Base-by-base conservation (phyloP, 2,888 invertebrate species). In the Aleiodes testaceus region DNA sequence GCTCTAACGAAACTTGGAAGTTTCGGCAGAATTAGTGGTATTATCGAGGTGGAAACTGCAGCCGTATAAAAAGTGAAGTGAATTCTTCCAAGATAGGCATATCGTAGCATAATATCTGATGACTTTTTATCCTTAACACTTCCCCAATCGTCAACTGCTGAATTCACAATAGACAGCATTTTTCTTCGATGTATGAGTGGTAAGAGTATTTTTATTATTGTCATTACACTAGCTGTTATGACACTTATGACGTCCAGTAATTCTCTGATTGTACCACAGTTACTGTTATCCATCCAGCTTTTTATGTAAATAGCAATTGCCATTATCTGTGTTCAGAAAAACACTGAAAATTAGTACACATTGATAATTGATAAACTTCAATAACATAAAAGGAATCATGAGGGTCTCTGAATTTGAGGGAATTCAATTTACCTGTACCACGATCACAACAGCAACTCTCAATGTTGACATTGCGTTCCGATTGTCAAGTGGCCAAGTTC, bases 141-240 rank as follows among this genome's bases (percentile, higher is more conserved):
- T 22, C 59, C 26, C 74, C 74, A 74, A 50, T 74, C 74, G 9
- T 70, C 22, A 26, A 74, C 26, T 12, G 68, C 66, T 9, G 68
- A 70, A 5, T 66, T 63, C 3, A 72, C 12, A 14, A 74, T 59
- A 45, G 20, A 9, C 4, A 7, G n/a, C 52, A 70, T 49, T 11
- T 66, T 66, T 16, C 59, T 5, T 18, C 26, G 22, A 12, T 72
- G 20, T 16, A 68, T 20, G 11, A 59, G 66, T 1, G 30, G 45
- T n/a, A 61, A 12, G n/a, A 47, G 22, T 9, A 49, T 30, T 47
- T 68, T 55, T 1, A 61, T 11, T 1, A 6, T 47, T 12, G 47
- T n/a, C 16, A 49, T 18, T 14, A 20, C 12, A 12, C 18, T 18
- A 16, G 7, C 6, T 22, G 36, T 18, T 12, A 61, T 68, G 1